These are phyloP conservation scores for Mus spicilegus DNA, from an alignment of 2,113 vertebrate species.

Conservation along the genomic window DNA sequence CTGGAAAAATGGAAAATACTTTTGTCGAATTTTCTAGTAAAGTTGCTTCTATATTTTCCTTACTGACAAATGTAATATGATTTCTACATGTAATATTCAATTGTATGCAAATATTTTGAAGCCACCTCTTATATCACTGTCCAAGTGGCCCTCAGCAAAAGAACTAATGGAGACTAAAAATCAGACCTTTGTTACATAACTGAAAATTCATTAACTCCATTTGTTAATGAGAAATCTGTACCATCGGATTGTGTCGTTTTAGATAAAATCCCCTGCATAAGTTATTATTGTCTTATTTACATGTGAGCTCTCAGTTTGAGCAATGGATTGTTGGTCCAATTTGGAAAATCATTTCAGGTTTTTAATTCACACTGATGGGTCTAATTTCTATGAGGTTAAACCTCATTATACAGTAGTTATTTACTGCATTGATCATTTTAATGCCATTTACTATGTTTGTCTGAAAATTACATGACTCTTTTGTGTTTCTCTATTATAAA, in stretches of 20 bases:
- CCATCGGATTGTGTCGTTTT: background rate
- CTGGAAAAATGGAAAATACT: background rate
- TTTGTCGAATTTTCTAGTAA: background rate
- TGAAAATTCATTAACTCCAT: constrained; percentile 27
- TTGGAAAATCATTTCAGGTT: constrained; percentile 48
- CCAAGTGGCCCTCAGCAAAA: background rate
- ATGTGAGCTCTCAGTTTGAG: background rate
- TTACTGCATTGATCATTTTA: constrained; percentile 30
- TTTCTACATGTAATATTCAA: background rate
- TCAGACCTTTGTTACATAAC: background rate
- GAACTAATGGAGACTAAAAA: background rate
- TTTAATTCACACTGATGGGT: background rate
- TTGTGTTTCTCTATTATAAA: background rate
- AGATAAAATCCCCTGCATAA: background rate
- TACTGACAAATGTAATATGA: background rate
- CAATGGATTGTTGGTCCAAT: background rate
- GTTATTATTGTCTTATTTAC: background rate
- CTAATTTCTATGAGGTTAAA: constrained; percentile 40
- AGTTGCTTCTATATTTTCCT: background rate
- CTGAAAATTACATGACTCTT: background rate
- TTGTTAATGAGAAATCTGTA: constrained; percentile 40
- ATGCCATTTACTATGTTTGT: background rate
- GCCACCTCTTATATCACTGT: background rate
- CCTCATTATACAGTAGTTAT: background rate
- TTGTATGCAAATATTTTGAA: background rate